Conservation (phyloP, 2,797 vertebrate species). For the Falco berigora region DNA sequence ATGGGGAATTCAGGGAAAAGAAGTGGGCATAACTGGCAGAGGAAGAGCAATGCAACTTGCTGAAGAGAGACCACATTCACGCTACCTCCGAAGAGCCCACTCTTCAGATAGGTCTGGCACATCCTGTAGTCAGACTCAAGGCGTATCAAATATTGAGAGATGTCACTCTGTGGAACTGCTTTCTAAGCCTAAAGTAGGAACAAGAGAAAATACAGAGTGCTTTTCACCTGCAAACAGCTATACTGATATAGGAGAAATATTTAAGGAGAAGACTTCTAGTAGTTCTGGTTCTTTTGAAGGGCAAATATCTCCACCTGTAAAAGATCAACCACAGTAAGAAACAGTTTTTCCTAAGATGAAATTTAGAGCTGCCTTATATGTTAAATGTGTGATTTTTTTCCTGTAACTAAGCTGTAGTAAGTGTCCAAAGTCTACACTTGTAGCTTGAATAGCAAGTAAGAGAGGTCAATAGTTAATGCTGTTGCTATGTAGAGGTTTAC, state of each 20-base stretch:
- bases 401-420: not conserved
- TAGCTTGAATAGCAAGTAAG: too few relatives aligned
- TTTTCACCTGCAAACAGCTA: constrained; percentile 70
- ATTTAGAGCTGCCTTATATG: not conserved
- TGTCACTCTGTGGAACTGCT: constrained; percentile 88
- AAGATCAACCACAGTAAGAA: constrained; percentile 82
- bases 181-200: constrained; percentile 61
- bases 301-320: constrained; percentile 79
- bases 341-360: not conserved
- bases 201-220: constrained; percentile 43
- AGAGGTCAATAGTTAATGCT: not conserved
- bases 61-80: constrained; percentile 82
- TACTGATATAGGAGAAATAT: constrained; percentile 67
- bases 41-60: constrained; percentile 60
- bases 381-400: not conserved
- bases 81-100: constrained; percentile 88
- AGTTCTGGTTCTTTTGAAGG: constrained; percentile 65
- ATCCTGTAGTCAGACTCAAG: constrained; percentile 51
- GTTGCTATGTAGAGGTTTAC: not conserved
- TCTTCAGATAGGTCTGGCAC: constrained; percentile 85
- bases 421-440: not conserved
- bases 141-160: constrained; percentile 69
- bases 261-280: constrained; percentile 72
- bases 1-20: constrained; percentile 71
- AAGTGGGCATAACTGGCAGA: constrained; percentile 64